Evolutionary conservation across 2,888 invertebrate species (phyloP).

Genomic region (Eristalis tenax): DNA sequence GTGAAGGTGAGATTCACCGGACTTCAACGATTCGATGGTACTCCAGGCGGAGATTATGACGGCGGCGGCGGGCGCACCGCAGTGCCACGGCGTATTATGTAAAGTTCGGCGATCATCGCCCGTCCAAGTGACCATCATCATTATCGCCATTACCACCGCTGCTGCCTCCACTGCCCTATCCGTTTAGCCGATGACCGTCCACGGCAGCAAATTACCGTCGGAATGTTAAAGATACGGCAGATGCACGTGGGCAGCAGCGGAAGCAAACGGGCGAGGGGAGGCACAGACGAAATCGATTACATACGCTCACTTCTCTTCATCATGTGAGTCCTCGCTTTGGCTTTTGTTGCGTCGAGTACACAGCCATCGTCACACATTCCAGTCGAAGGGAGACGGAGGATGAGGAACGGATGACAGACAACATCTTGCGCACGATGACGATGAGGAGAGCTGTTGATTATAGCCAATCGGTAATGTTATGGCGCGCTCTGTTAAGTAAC

Average conservation of each 20-base stretch:
- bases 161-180: neutral
- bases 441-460: conserved; percentile 24
- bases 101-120: neutral
- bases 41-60: neutral
- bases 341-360: neutral
- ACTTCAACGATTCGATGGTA: no score
- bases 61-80: neutral
- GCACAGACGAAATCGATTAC: neutral
- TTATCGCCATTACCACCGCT: neutral
- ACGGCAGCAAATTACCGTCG: conserved; percentile 31
- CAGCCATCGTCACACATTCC: neutral
- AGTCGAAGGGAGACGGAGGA: neutral
- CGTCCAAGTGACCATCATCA: conserved; percentile 15
- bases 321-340: neutral
- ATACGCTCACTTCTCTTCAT: neutral
- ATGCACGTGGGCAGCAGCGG: conserved; percentile 13
- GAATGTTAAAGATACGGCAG: conserved; percentile 28
- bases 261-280: neutral
- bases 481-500: conserved; percentile 46
- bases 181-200: neutral
- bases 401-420: neutral
- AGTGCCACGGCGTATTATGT: neutral
- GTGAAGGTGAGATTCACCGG: no score
- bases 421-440: conserved; percentile 8
- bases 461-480: conserved; percentile 47